Evolutionary conservation across 2,797 vertebrate species (phyloP).

Genomic region (Fringilla coelebs): DNA sequence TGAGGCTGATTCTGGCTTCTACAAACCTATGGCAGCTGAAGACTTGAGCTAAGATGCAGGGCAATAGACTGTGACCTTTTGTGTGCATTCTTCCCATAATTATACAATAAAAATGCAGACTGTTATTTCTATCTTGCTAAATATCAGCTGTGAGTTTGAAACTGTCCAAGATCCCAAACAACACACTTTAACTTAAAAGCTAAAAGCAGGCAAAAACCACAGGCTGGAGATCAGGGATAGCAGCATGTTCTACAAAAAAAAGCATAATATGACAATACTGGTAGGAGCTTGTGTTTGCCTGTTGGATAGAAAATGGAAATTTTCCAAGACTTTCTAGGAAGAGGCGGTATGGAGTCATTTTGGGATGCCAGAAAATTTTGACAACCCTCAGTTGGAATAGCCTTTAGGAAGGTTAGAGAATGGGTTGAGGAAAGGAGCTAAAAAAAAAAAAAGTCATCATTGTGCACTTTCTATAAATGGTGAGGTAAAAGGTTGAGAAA

Average conservation of each 20-base stretch:
- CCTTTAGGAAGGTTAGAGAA: neutral
- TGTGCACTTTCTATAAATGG: neutral
- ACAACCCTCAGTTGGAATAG: neutral
- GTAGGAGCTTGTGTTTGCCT: neutral
- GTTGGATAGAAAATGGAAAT: neutral
- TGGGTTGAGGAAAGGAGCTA: neutral
- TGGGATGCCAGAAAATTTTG: neutral
- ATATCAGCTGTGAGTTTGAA: conserved; percentile 9
- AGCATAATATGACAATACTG: neutral
- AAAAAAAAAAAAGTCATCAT: neutral
- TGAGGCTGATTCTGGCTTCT: conserved; percentile 19
- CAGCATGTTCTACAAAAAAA: neutral
- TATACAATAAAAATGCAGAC: conserved; percentile 38
- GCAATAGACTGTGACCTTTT: conserved; percentile 30
- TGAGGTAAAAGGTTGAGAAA: neutral
- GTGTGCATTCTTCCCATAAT: conserved; percentile 26
- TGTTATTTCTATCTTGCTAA: conserved; percentile 38
- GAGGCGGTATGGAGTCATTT: neutral
- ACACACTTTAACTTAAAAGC: neutral
- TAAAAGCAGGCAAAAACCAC: neutral
- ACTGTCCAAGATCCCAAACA: neutral
- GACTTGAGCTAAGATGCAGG: conserved; percentile 1
- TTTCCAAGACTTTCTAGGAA: neutral
- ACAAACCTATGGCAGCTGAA: conserved; percentile 14
- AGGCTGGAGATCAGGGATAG: neutral